Evolutionary conservation across 2,113 vertebrate genomes (phyloP), one percentile per base, ranked within the genome.

Genomic region (Engystomops pustulosus): DNA sequence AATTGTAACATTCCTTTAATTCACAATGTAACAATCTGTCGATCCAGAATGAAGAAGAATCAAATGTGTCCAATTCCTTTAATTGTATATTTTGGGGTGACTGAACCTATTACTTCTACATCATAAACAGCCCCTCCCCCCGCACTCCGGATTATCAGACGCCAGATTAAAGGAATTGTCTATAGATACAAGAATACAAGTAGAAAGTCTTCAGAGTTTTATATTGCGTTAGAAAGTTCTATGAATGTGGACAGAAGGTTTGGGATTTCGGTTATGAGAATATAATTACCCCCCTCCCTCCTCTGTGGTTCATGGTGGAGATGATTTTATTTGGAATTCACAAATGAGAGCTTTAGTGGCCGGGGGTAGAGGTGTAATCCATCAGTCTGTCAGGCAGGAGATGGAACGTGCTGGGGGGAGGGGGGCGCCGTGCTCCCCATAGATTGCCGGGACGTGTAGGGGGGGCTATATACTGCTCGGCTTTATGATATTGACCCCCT

Each of bases 301-400:
- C 9, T 25, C 25, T 75, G 17, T n/a, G 32, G 45, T 25, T 32
- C 32, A 34, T 12, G 4, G 5, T n/a, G 58, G 70, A 81, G 27
- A 6, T 11, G 70, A 47, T 79, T 78, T 84, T 84, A 70, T 84
- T 84, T 84, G 62, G 74, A 84, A 84, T 84, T 84, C 83, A 84
- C 74, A 84, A 84, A 84, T 84, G 83, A 70, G 83, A 79, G 74
- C 32, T 84, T 84, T 84, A 77, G 82, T 38, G 74, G 34, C 6
- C n/a, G 12, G n/a, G 45, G 83, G 47, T 78, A 70, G 51, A 68
- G 60, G 72, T 53, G 45, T 32, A 67, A 84, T 84, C 82, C 83
- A 47, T 30, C 85, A 67, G 70, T 69, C 65, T 87, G 79, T 67
- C 74, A 30, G 70, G 10, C 0, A 0, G 6, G 0, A 0, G 80